Base-by-base conservation (phyloP, 2,888 invertebrate genomes). In the Zygothrica quintamaculata region DNA sequence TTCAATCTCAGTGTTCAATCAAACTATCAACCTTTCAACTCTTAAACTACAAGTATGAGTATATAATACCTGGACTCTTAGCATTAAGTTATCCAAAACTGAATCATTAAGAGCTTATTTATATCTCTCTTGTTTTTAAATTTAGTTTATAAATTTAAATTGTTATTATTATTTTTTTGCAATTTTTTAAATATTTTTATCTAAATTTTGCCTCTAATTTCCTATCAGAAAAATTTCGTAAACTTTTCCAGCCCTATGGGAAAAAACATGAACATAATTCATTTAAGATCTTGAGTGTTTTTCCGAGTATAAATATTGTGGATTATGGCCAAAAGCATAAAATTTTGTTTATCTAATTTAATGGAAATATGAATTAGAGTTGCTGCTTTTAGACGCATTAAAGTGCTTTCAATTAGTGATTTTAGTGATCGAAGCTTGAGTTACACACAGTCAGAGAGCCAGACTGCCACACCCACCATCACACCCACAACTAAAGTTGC, bases 331-430 rank as follows among this genome's bases (percentile, higher is more conserved):
- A n/a, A 22, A 5, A 5, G 18, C 65, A 53, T 74, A 75, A 74
- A 74, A 51, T 75, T 57, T 43, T 26, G 55, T 58, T 75, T 74
- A 75, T 74, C 75, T 29, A 39, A 57, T 40, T 22, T 51, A 50
- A 29, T 29, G 53, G 25, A 52, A 64, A 55, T 64, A 59, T 73
- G 68, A 62, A 47, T 56, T 68, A n/a, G n/a, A n/a, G 50, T 71
- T 55, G 56, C 44, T 37, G 44, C 46, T 51, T 53, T 72, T 75
- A 72, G 75, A 72, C 72, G 74, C 74, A 53, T 74, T 74, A 72
- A 72, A 75, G 72, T 72, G 74, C 74, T 56, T 74, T 74, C 75
- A 72, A 75, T 75, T 72, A 75, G 72, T 51, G 57, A 1, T 29
- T 29, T 29, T 29, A 2, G n/a, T n/a, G n/a, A n/a, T n/a, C n/a